phyloP scores from a whole-genome alignment of 2,888 invertebrate genomes.

The Pollenia amentaria region DNA sequence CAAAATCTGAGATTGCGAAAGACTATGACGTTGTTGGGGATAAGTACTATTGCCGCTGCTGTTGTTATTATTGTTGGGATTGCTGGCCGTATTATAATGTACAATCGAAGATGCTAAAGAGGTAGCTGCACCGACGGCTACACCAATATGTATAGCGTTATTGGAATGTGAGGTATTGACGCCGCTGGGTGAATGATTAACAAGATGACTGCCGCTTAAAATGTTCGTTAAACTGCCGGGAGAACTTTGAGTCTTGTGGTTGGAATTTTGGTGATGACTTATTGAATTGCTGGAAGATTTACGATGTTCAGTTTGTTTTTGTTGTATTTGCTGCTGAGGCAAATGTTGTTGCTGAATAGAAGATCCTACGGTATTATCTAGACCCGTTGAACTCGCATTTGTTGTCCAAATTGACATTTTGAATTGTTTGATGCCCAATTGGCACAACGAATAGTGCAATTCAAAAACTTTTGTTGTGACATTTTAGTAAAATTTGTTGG shows the following conservation, averaged over 20 bases:
- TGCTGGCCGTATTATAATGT: slow-evolving; percentile 49
- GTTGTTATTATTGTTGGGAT: slow-evolving; percentile 41
- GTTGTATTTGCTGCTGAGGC: slow-evolving; percentile 50
- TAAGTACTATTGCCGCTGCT: slow-evolving; percentile 66
- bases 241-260: slow-evolving; percentile 56
- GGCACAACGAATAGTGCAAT: slow-evolving; percentile 18
- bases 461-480: slow-evolving; percentile 52
- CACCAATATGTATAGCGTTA: slow-evolving; percentile 70
- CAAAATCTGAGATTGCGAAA: slow-evolving; percentile 68
- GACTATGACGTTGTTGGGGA: slow-evolving; percentile 67
- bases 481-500: slow-evolving; percentile 42
- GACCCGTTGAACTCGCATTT: slow-evolving; percentile 86
- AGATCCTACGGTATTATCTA: slow-evolving; percentile 81
- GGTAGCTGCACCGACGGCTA: slow-evolving; percentile 63
- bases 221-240: slow-evolving; percentile 68
- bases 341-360: slow-evolving; percentile 55
- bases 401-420: slow-evolving; percentile 90
- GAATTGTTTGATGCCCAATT: slow-evolving; percentile 10
- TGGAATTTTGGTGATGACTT: slow-evolving; percentile 34
- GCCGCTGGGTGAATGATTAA: slow-evolving; percentile 69
- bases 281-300: slow-evolving; percentile 43
- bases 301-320: slow-evolving; percentile 38
- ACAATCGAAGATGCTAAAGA: slow-evolving; percentile 65
- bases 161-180: slow-evolving; percentile 67
- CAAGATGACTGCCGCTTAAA: slow-evolving; percentile 56